phyloP scores from a whole-genome alignment of 2,888 invertebrate genomes.

The Nineta flava region DNA sequence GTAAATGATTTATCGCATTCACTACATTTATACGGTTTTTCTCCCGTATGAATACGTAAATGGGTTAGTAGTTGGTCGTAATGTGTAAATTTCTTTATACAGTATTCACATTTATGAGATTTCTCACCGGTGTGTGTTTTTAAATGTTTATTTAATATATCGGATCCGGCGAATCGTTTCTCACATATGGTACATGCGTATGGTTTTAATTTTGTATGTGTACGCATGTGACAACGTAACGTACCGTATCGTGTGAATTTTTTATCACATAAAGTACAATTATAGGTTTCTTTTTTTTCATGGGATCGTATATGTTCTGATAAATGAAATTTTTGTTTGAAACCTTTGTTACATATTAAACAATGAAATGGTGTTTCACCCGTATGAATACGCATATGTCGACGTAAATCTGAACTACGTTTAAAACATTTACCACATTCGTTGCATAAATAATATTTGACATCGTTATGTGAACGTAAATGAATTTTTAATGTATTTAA shows the following conservation, averaged over 20 bases:
- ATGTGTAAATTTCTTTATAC: conserved; percentile 11
- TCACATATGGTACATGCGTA: conserved; percentile 12
- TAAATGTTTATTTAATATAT: conserved; percentile 14
- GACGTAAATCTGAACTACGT: not conserved
- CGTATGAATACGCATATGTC: conserved; percentile 2
- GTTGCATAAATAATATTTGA: not conserved
- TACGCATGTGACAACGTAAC: conserved; percentile 14
- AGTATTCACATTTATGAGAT: conserved; percentile 7
- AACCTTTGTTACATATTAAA: conserved; percentile 14
- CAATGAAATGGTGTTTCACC: conserved; percentile 13
- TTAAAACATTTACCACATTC: conserved; percentile 4
- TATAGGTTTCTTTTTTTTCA: conserved; percentile 8
- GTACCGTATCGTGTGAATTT: conserved; percentile 14
- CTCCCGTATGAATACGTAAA: conserved; percentile 15
- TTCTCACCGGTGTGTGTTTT: conserved; percentile 13
- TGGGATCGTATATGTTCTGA: conserved; percentile 17
- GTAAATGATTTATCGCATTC: conserved; percentile 20
- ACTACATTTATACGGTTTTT: conserved; percentile 18
- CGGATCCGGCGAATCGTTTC: conserved; percentile 14
- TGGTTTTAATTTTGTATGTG: conserved; percentile 13
- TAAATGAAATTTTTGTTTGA: conserved; percentile 17
- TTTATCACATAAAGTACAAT: conserved; percentile 14
- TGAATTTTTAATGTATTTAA: not conserved
- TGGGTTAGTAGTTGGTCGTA: conserved; percentile 15
- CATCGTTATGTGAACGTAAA: not conserved